These are phyloP conservation scores for Listronotus oregonensis DNA, from an alignment of 1,140 invertebrate species.

Conservation along the genomic window DNA sequence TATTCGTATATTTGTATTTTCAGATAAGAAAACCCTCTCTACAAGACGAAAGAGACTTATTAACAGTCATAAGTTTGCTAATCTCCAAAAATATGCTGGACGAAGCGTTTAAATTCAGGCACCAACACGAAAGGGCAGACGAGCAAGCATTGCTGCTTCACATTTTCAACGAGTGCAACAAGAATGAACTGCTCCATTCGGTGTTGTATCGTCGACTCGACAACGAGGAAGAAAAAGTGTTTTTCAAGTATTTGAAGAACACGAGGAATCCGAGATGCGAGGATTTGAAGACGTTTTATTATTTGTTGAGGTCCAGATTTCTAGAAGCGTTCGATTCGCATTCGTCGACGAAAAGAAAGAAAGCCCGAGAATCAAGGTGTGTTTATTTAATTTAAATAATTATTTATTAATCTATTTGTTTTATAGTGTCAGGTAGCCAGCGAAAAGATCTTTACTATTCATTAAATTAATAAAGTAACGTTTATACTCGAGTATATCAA, in stretches of 20 bases:
- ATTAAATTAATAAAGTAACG: too few relatives aligned
- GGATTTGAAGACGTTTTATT: conserved; percentile 50
- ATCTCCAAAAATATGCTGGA: conserved; percentile 50
- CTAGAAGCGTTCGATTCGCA: conserved; percentile 49
- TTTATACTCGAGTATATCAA: too few relatives aligned
- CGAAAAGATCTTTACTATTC: too few relatives aligned
- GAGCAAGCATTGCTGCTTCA: conserved; percentile 40
- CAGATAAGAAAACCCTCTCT: conserved; percentile 47
- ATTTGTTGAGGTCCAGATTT: conserved; percentile 46
- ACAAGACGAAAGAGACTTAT: conserved; percentile 43
- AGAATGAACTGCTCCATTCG: conserved; percentile 36
- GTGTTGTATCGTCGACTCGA: conserved; percentile 42
- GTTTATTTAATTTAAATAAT: not conserved
- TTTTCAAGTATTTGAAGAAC: conserved; percentile 47
- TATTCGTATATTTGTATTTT: not conserved
- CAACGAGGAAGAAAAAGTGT: conserved; percentile 43
- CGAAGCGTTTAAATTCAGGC: conserved; percentile 51
- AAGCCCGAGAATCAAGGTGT: conserved; percentile 36
- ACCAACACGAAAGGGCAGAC: conserved; percentile 29
- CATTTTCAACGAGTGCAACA: conserved; percentile 48
- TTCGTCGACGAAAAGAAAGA: conserved; percentile 11
- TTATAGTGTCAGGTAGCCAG: too few relatives aligned
- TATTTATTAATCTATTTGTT: too few relatives aligned
- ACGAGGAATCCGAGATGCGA: conserved; percentile 30
- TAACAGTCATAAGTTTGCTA: conserved; percentile 44